Base-by-base conservation (phyloP, 2,113 vertebrate genomes). In the Corynorhinus townsendii region DNA sequence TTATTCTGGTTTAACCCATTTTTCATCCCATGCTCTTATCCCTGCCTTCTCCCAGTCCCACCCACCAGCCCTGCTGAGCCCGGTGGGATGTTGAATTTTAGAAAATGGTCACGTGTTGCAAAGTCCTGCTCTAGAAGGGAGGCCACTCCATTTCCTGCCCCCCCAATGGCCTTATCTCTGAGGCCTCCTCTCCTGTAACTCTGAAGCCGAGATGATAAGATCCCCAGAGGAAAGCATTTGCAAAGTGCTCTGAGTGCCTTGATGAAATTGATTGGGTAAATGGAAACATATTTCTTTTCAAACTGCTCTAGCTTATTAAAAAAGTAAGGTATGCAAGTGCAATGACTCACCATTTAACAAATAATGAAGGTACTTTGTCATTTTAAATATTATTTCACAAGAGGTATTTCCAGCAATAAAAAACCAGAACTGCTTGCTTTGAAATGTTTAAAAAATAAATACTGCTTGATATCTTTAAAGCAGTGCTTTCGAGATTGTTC, bases 251-350 rank as follows among this genome's bases (percentile, higher is more conserved):
- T 90, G 85, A 94, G 90, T 90, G 89, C 95, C 92, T 59, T 84
- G 76, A 96, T 80, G 76, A 92, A 93, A 96, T 92, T 92, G 93
- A 95, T 94, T 96, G 84, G 83, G 77, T 93, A 94, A 96, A 95
- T 94, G 87, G 94, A 96, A 96, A 56, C 43, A 49, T 80, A 33
- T 35, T 89, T 90, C 94, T 91, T 94, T 91, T 90, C 84, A 87
- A 95, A 64, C 71, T 35, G 12, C 79, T 87, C 15, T 62, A n/a
- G 35, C 28, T 49, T 77, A 38, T 77, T 86, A 72, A 77, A 88
- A 90, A 84, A 88, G n/a, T 86, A 86, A 86, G 43, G 82, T 95
- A 80, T n/a, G 7, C 83, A 85, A 80, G 85, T 69, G 28, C 28
- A 82, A 26, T 38, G 62, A 69, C 47, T 90, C 9, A 12, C 88